Evolutionary conservation across 37 sponge, comb jelly and placozoan genomes (phyloP), one percentile per base, ranked within the genome.

Genomic region (Diacarnus erythraeanus): DNA sequence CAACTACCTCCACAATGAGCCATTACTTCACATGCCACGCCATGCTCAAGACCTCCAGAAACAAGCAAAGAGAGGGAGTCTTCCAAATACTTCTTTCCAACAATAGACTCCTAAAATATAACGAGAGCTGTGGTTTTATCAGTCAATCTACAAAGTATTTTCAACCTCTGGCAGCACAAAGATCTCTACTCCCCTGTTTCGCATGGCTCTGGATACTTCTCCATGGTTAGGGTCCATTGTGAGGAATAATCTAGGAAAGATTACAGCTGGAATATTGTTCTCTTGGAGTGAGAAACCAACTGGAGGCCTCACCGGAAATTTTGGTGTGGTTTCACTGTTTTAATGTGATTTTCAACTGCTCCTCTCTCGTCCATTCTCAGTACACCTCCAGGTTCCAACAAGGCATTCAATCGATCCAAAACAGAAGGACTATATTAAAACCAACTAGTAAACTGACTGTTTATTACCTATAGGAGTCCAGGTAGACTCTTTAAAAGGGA

Each of bases 131-230:
- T n/a, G n/a, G n/a, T n/a, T n/a, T n/a, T n/a, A n/a, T n/a, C n/a
- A n/a, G n/a, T n/a, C n/a, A n/a, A n/a, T n/a, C n/a, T n/a, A n/a
- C n/a, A n/a, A n/a, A n/a, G n/a, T n/a, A 47, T 47, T 47, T 15
- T 8, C 2, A 42, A 93, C 90, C 77, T 79, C 64, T 41, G 93
- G 76, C 2, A 75, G 38, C 0, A 96, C 57, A 44, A 37, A 96
- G 1, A 96, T 69, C 31, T 96, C 97, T 42, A 96, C 80, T 42
- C 99, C 99, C 73, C 99, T 79, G 81, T 98, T 98, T 65, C 99
- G 39, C 97, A 98, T 94, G 25, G 99, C 97, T 30, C 94, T 43
- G 10, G 99, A 98, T 22, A 98, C 72, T 51, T 98, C 99, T 41
- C 99, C 97, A 77, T 96, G 82, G 25, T 37, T 59, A 25, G 92